Conservation (phyloP, 2,888 invertebrate species). For the Caenorhabditis auriculariae region DNA sequence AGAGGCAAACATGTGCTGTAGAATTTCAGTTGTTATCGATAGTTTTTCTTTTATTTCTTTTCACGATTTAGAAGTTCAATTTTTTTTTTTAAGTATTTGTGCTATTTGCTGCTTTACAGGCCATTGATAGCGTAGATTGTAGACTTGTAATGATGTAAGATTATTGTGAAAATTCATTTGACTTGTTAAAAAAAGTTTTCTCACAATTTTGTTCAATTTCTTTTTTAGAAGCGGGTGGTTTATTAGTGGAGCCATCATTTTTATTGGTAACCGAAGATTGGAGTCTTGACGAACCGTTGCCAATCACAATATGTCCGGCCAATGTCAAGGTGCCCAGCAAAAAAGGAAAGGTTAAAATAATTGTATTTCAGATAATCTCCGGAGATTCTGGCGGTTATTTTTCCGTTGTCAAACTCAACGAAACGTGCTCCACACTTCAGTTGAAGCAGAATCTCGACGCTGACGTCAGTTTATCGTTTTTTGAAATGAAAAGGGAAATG, state of each 20-base stretch:
- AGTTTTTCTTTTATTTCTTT: too few species aligned
- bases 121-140: too few species aligned
- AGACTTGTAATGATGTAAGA: too few species aligned
- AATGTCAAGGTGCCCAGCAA: slow-evolving; percentile 14
- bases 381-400: slow-evolving; percentile 42
- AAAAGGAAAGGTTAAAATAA: background rate
- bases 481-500: too few species aligned
- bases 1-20: too few species aligned
- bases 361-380: slow-evolving; percentile 29
- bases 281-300: slow-evolving; percentile 44
- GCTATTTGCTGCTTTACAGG: too few species aligned
- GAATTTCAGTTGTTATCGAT: too few species aligned
- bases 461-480: slow-evolving; percentile 51
- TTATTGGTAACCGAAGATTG: slow-evolving; percentile 56
- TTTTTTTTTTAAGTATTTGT: too few species aligned
- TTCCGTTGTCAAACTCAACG: slow-evolving; percentile 40
- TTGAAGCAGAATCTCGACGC: slow-evolving; percentile 50
- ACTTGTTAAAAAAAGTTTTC: too few species aligned
- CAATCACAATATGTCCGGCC: slow-evolving; percentile 47
- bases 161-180: too few species aligned
- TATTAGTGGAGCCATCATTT: slow-evolving; percentile 51
- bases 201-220: too few species aligned
- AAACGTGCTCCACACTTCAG: slow-evolving; percentile 45
- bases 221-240: background rate
- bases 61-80: too few species aligned